phyloP scores from a whole-genome alignment of 1,140 invertebrate species.

The Probaryconus sp. region DNA sequence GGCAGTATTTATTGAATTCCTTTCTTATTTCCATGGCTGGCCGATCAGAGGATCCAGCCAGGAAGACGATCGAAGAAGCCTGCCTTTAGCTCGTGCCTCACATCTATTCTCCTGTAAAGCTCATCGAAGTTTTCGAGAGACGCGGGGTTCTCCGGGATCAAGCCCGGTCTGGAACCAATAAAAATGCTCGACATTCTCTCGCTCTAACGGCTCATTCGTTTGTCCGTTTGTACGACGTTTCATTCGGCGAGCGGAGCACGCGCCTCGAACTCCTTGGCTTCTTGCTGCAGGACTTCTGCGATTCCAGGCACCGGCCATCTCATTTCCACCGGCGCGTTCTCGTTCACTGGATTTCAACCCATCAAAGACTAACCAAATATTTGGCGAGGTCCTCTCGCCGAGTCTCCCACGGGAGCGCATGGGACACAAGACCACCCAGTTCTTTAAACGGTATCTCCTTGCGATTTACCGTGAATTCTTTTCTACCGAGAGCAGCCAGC shows the following conservation, averaged over 20 bases:
- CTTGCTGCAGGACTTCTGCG: slow-evolving; percentile 50
- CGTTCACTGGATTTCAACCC: slow-evolving; percentile 49
- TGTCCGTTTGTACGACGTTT: slow-evolving; percentile 63
- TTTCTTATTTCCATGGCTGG: slow-evolving; percentile 50
- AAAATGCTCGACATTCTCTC: slow-evolving; percentile 73
- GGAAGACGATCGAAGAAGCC: slow-evolving; percentile 41
- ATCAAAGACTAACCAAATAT: slow-evolving; percentile 75
- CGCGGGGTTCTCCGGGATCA: slow-evolving; percentile 51
- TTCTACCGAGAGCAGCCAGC: slow-evolving; percentile 65
- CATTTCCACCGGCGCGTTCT: slow-evolving; percentile 29
- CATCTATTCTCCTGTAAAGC: slow-evolving; percentile 61
- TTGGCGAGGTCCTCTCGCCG: slow-evolving; percentile 73
- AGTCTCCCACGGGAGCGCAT: slow-evolving; percentile 62
- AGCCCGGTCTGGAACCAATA: slow-evolving; percentile 68
- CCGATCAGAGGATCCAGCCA: slow-evolving; percentile 53
- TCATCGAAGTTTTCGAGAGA: slow-evolving; percentile 64
- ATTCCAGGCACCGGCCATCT: slow-evolving; percentile 30
- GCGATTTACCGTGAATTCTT: slow-evolving; percentile 46
- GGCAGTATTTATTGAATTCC: slow-evolving; percentile 44
- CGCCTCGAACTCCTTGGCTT: slow-evolving; percentile 61
- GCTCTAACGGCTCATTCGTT: slow-evolving; percentile 73
- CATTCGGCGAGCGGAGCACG: slow-evolving; percentile 60
- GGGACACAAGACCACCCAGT: slow-evolving; percentile 56
- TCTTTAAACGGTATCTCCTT: slow-evolving; percentile 66
- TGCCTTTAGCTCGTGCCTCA: slow-evolving; percentile 34